These are phyloP conservation scores for Sinodicranocentrus sp. DNA, from an alignment of 2,888 invertebrate genomes.

Conservation along the genomic window DNA sequence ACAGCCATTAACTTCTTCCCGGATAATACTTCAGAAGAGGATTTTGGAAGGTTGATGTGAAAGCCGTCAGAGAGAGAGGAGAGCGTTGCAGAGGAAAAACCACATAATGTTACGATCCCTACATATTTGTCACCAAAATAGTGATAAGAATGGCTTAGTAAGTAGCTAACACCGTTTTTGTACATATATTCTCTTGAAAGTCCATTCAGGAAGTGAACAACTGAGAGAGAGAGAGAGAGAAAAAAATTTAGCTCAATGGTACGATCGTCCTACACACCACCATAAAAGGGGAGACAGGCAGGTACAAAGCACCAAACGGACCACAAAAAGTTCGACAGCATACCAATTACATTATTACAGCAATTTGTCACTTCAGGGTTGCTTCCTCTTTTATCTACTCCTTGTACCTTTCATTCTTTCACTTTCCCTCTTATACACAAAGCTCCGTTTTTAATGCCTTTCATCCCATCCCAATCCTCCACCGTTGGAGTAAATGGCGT, in stretches of 20 bases:
- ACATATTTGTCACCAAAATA: slow-evolving; percentile 19
- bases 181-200: slow-evolving; percentile 4
- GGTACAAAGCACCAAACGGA: slow-evolving; percentile 58
- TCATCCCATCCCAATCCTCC: neutral
- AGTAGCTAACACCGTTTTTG: slow-evolving; percentile 7
- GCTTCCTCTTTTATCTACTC: slow-evolving; percentile 60
- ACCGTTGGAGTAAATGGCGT: too few relatives aligned
- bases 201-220: too few relatives aligned
- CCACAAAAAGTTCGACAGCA: slow-evolving; percentile 62
- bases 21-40: slow-evolving; percentile 41
- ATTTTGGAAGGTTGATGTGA: neutral
- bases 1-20: slow-evolving; percentile 29
- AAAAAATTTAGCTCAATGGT: too few relatives aligned
- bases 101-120: slow-evolving; percentile 8
- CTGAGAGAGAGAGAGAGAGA: too few relatives aligned
- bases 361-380: slow-evolving; percentile 72
- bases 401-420: slow-evolving; percentile 28
- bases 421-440: neutral
- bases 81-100: neutral
- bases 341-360: slow-evolving; percentile 73
- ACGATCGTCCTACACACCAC: neutral
- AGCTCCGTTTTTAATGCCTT: slow-evolving; percentile 2
- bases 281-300: slow-evolving; percentile 44
- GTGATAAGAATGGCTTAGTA: neutral
- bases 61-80: neutral